Conservation (phyloP, 2,797 vertebrate genomes). For the Melanotaenia maccullochi region DNA sequence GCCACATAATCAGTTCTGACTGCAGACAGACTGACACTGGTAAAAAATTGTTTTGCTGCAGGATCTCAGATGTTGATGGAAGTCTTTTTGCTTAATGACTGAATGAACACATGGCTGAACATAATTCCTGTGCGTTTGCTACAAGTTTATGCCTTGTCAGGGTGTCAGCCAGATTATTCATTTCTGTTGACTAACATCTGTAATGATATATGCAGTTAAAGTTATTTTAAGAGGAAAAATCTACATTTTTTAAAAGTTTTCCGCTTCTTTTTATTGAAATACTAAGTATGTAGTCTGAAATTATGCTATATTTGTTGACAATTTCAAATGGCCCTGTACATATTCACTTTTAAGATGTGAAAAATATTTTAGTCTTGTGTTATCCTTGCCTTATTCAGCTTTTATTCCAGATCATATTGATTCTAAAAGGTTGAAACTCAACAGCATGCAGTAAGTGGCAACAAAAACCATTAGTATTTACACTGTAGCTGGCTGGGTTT, state of each 20-base stretch:
- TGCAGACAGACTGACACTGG: conserved; percentile 17
- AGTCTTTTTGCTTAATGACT: conserved; percentile 40
- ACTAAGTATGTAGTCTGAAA: neutral
- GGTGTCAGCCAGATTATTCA: neutral
- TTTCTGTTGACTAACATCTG: too few species aligned
- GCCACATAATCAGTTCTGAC: neutral
- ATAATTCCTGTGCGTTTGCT: conserved; percentile 62
- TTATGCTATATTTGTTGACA: too few species aligned
- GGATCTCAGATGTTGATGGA: conserved; percentile 32
- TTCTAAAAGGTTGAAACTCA: conserved; percentile 23
- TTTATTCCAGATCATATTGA: neutral
- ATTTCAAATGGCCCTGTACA: neutral
- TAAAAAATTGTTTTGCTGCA: conserved; percentile 32
- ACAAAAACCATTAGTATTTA: conserved; percentile 30
- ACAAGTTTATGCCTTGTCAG: conserved; percentile 44
- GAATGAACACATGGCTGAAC: conserved; percentile 58
- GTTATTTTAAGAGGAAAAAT: too few species aligned
- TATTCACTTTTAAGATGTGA: neutral
- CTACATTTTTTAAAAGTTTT: too few species aligned
- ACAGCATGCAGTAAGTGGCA: conserved; percentile 10
- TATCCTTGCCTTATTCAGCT: neutral
- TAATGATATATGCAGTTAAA: conserved; percentile 33
- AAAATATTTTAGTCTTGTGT: neutral
- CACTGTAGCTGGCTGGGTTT: conserved; percentile 13
- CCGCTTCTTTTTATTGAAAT: neutral